These are phyloP conservation scores for Eristalis pertinax DNA, from an alignment of 2,888 invertebrate species.

Conservation along the genomic window DNA sequence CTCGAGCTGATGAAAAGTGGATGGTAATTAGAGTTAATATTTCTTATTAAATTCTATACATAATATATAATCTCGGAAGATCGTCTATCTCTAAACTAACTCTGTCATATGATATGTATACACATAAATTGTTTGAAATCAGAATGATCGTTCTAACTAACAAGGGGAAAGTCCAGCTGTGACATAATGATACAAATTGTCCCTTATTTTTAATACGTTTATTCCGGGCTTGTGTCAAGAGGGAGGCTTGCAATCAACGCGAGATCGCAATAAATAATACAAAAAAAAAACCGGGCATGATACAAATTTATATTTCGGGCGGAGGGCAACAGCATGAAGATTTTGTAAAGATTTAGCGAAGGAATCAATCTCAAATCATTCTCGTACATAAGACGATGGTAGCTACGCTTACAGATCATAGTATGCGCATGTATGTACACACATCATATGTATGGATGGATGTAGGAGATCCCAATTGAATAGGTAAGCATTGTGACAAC, in stretches of 20 bases:
- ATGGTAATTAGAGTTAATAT: too few relatives aligned
- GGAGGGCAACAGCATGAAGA: constrained; percentile 35
- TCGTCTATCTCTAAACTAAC: too few relatives aligned
- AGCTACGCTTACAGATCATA: too few relatives aligned
- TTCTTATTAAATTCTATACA: too few relatives aligned
- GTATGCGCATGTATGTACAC: neutral
- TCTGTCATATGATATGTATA: too few relatives aligned
- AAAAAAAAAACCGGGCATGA: constrained; percentile 1
- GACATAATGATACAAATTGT: constrained; percentile 19
- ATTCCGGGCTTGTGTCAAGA: constrained; percentile 16
- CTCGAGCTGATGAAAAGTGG: too few relatives aligned
- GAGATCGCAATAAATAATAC: constrained; percentile 30
- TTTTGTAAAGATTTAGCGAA: constrained; percentile 14
- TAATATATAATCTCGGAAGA: too few relatives aligned
- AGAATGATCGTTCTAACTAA: neutral
- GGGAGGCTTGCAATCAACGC: constrained; percentile 31
- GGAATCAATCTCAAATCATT: neutral
- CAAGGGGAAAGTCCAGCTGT: constrained; percentile 19
- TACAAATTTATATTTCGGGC: constrained; percentile 28
- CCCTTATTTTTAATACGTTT: constrained; percentile 5
- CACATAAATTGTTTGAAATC: too few relatives aligned
- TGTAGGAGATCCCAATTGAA: constrained; percentile 23
- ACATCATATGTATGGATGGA: too few relatives aligned
- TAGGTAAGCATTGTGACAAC: neutral
- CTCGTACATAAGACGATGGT: neutral